Conservation (phyloP, 2,888 invertebrate species). For the Graphium colonna region DNA sequence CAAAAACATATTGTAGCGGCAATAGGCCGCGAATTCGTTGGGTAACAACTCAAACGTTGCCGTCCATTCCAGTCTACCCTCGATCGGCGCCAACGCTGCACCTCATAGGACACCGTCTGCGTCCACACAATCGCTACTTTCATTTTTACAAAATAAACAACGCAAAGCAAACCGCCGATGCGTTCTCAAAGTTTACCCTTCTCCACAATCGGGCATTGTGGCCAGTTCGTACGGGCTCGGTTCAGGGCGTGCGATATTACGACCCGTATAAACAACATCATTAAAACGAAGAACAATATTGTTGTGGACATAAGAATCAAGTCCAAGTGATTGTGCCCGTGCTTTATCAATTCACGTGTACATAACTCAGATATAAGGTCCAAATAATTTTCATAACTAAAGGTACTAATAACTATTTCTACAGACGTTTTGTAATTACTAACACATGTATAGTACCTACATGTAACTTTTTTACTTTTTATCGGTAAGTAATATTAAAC, state of each 20-base stretch:
- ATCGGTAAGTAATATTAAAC: too few relatives aligned
- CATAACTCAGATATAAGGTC: conserved; percentile 9
- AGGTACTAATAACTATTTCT: background rate
- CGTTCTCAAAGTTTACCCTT: conserved; percentile 14
- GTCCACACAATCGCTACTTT: conserved; percentile 13
- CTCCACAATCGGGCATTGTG: conserved; percentile 2
- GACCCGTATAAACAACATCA: conserved; percentile 17
- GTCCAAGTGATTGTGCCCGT: conserved; percentile 20
- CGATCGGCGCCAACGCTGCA: background rate
- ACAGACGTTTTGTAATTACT: background rate
- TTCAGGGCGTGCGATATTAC: conserved; percentile 12
- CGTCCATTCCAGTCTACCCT: conserved; percentile 1
- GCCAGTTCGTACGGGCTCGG: too few relatives aligned
- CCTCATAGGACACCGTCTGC: conserved; percentile 5
- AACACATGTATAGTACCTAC: background rate
- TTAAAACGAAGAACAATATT: conserved; percentile 21
- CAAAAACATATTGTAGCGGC: conserved; percentile 51
- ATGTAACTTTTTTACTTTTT: too few relatives aligned
- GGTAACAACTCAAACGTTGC: conserved; percentile 21
- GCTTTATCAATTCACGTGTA: conserved; percentile 16
- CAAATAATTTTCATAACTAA: conserved; percentile 7
- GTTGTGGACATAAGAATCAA: conserved; percentile 24
- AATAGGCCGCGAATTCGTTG: conserved; percentile 29
- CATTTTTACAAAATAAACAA: conserved; percentile 20
- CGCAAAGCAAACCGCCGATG: background rate